Base-by-base conservation (phyloP, 2,113 vertebrate genomes). In the Ammodytes marinus region DNA sequence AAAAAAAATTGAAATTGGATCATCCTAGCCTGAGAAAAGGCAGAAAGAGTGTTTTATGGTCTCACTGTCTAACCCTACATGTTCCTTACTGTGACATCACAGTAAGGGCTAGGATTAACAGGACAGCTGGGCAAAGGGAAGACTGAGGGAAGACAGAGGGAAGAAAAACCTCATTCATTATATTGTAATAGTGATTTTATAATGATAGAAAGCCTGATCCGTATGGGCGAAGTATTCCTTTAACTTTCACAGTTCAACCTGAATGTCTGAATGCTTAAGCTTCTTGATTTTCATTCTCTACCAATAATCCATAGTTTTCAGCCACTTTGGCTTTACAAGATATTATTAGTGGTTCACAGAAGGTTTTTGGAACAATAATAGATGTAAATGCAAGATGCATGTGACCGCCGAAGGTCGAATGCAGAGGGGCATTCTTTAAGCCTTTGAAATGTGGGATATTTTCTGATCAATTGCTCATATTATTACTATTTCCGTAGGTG, bases 191-290 rank as follows among this genome's bases (percentile, higher is more conserved):
- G 27, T 27, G 27, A 27, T 27, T 27, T 27, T 27, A 27, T 27
- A 27, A 27, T 27, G 27, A 27, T 27, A 27, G 27, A 27, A 27
- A 1, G 27, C 27, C 27, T 27, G 27, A 1, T 27, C 27, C 27
- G 27, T 27, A 27, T 27, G 27, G 27, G 27, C 2, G 27, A 27
- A 27, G 27, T 27, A 27, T 27, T 27, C 27, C 27, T 27, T 27
- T 27, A 79, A 19, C 13, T 63, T 60, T 54, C 39, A 68, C 35
- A 10, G 5, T 46, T 49, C 2, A 10, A 77, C 49, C 65, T 79
- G 64, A 78, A 52, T 53, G 66, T 54, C 59, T 77, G 8, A 52
- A 49, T 1, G 13, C 0, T 4, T 43, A 4, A 5, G 0, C 4
- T 14, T 52, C 12, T 64, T 5, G n/a, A 45, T 12, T 9, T 13